These are phyloP conservation scores for Xyliphius kryptos DNA, from an alignment of 2,113 vertebrate species.

Conservation along the genomic window DNA sequence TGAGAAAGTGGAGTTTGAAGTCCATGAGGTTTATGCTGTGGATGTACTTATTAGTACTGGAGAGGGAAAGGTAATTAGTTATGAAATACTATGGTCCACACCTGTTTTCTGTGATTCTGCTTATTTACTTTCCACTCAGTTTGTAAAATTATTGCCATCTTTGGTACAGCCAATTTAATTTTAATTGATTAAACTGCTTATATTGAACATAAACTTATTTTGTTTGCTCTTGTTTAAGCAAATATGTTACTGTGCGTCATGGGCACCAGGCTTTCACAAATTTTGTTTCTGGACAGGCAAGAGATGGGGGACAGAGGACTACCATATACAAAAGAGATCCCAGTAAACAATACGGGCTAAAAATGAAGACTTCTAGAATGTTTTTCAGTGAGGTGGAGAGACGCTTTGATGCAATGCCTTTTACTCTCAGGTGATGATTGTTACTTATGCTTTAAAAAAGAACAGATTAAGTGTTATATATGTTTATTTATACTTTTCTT, in stretches of 20 bases:
- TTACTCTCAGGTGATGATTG: slow-evolving; percentile 80
- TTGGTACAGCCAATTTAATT: too few species aligned
- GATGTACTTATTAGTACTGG: slow-evolving; percentile 94
- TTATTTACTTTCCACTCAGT: too few species aligned
- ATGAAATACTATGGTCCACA: too few species aligned
- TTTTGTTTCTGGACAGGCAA: slow-evolving; percentile 64
- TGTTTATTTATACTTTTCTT: too few species aligned
- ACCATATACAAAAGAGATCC: slow-evolving; percentile 97
- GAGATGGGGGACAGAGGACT: slow-evolving; percentile 90
- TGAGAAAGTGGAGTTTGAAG: slow-evolving; percentile 95
- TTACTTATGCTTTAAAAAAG: neutral
- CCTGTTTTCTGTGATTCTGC: too few species aligned
- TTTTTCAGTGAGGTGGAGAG: slow-evolving; percentile 97
- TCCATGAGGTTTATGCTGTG: slow-evolving; percentile 97
- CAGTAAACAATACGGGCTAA: slow-evolving; percentile 91
- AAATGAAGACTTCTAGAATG: slow-evolving; percentile 96
- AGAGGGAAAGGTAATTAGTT: slow-evolving; percentile 78
- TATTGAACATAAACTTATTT: too few species aligned
- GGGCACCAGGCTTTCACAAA: too few species aligned
- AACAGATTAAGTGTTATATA: neutral
- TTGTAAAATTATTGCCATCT: too few species aligned
- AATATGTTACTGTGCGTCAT: too few species aligned
- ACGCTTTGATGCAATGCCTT: slow-evolving; percentile 96
- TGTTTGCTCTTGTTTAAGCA: too few species aligned
- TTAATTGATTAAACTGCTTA: too few species aligned